Conservation (phyloP, 1,140 invertebrate genomes). For the Alviniconcha marisindica region DNA sequence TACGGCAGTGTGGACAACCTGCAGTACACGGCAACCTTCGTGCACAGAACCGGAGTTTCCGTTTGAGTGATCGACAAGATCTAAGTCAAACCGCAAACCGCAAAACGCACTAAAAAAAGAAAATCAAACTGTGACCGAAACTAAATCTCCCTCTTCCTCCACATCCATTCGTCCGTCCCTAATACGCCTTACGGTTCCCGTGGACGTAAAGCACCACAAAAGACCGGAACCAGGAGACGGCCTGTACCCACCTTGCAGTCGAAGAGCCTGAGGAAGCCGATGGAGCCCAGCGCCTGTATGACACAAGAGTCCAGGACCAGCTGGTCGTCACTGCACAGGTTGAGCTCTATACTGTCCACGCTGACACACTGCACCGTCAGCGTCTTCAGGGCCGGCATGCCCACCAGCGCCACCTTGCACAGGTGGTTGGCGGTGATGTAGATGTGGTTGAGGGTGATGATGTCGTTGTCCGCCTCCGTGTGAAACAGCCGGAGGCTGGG, state of each 20-base stretch:
- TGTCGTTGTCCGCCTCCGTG: slow-evolving; percentile 66
- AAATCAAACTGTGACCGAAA: too few relatives aligned
- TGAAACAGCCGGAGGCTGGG: slow-evolving; percentile 66
- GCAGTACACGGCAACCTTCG: too few relatives aligned
- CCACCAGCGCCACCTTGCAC: slow-evolving; percentile 67
- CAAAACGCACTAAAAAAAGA: too few relatives aligned
- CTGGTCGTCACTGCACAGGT: slow-evolving; percentile 70
- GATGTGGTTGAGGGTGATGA: slow-evolving; percentile 68
- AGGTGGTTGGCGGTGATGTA: slow-evolving; percentile 71
- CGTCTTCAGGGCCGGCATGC: slow-evolving; percentile 65
- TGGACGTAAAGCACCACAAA: too few relatives aligned
- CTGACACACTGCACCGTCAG: slow-evolving; percentile 69
- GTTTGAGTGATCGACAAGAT: too few relatives aligned
- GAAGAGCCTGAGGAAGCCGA: slow-evolving; percentile 69
- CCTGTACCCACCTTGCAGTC: slow-evolving; percentile 61
- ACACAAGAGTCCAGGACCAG: slow-evolving; percentile 67
- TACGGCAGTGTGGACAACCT: too few relatives aligned
- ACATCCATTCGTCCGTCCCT: too few relatives aligned
- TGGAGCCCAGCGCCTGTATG: slow-evolving; percentile 67
- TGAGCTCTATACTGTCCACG: slow-evolving; percentile 70
- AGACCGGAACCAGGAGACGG: too few relatives aligned
- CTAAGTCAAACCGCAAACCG: too few relatives aligned
- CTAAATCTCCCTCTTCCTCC: too few relatives aligned
- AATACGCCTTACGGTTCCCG: too few relatives aligned
- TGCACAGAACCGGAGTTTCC: too few relatives aligned